A percentile compares a stretch with the other conserved stretches of the same genome.
Conservation (phyloP, 2,888 invertebrate genomes). For the Artemia sinica region DNA sequence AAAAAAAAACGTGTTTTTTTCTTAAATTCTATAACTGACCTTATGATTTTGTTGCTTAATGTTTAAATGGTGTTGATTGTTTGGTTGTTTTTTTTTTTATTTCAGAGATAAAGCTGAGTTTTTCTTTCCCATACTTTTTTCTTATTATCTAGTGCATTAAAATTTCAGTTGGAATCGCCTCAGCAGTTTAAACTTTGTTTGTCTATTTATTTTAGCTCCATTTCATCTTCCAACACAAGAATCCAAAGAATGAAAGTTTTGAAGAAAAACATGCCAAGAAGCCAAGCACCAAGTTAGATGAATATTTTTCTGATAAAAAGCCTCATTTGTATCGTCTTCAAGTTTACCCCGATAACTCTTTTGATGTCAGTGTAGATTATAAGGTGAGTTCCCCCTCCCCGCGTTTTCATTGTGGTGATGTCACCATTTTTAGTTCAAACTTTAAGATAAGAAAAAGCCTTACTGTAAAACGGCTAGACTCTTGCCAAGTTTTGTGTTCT, state of each 20-base stretch:
- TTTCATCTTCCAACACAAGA: conserved; percentile 82
- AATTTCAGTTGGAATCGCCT: not conserved
- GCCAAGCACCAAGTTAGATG: conserved; percentile 62
- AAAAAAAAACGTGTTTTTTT: too few relatives aligned
- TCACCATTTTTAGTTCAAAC: too few relatives aligned
- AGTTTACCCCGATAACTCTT: conserved; percentile 58
- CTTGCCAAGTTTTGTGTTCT: too few relatives aligned
- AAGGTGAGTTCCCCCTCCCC: conserved; percentile 32
- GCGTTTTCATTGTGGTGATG: too few relatives aligned
- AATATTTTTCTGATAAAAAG: conserved; percentile 75
- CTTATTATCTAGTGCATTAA: not conserved
- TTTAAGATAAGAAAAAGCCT: too few relatives aligned
- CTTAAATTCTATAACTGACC: too few relatives aligned
- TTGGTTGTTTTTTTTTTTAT: too few relatives aligned
- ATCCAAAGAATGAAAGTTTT: conserved; percentile 71
- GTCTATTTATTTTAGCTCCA: conserved; percentile 38
- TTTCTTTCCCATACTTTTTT: not conserved
- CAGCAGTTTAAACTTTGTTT: not conserved
- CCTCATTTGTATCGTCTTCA: conserved; percentile 71
- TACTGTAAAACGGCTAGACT: too few relatives aligned
- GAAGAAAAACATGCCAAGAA: conserved; percentile 94
- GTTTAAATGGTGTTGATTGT: too few relatives aligned
- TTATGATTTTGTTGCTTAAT: too few relatives aligned
- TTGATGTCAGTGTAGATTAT: conserved; percentile 62
- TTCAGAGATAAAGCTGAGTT: too few relatives aligned